Evolutionary conservation across 1,140 invertebrate species (phyloP).

Genomic region (Lepidotrigona ventralis): DNA sequence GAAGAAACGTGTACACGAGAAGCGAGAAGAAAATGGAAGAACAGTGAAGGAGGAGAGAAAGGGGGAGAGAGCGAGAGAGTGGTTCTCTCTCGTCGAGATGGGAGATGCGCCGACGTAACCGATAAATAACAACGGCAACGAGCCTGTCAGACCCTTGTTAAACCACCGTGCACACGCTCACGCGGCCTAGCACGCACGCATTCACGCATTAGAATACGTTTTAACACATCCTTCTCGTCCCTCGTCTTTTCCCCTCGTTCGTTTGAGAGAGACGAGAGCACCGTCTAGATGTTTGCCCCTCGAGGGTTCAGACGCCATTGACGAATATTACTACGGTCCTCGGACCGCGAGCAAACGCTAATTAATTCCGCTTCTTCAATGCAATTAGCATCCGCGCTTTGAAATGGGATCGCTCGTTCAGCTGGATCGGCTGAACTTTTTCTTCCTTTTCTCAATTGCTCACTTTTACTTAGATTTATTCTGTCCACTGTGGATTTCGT

Average conservation of each 20-base stretch:
- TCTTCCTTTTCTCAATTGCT: neutral
- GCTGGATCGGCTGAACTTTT: neutral
- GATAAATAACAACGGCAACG: constrained; percentile 80
- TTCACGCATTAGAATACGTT: constrained; percentile 69
- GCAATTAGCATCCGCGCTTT: constrained; percentile 19
- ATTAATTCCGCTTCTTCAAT: constrained; percentile 54
- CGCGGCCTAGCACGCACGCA: constrained; percentile 57
- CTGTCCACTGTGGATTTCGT: too few relatives aligned
- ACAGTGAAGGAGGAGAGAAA: neutral
- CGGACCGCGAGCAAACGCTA: constrained; percentile 49
- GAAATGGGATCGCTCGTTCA: neutral
- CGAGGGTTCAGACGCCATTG: constrained; percentile 40
- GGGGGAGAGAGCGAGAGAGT: neutral
- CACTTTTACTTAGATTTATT: neutral
- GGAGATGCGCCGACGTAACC: constrained; percentile 78
- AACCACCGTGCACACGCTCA: constrained; percentile 71
- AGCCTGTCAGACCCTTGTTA: constrained; percentile 80
- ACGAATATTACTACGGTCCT: constrained; percentile 58
- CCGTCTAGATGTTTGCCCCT: constrained; percentile 27
- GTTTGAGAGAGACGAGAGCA: neutral
- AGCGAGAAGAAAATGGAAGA: neutral
- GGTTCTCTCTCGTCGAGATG: constrained; percentile 72
- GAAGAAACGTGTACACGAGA: neutral
- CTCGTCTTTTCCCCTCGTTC: constrained; percentile 32
- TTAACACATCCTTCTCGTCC: constrained; percentile 58